These are phyloP conservation scores for Cinclus mexicanus DNA, from an alignment of 2,113 vertebrate species.

Conservation along the genomic window DNA sequence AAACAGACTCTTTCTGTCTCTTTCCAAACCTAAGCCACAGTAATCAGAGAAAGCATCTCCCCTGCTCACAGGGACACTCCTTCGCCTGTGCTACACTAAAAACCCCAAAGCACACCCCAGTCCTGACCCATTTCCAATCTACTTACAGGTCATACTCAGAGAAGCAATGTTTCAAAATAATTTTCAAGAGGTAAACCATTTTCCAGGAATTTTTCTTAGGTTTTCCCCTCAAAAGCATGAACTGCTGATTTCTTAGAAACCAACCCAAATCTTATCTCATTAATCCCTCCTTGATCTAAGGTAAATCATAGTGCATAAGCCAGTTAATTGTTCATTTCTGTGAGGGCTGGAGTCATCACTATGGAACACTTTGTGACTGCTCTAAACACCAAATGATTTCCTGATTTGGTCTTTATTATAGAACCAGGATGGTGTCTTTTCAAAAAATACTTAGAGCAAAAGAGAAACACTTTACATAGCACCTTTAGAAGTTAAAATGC, in stretches of 20 bases:
- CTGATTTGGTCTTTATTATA: background rate
- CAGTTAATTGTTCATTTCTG: background rate
- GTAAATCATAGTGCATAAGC: background rate
- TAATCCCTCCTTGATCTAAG: background rate
- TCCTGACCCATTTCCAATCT: background rate
- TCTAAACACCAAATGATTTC: background rate
- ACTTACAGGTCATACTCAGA: background rate
- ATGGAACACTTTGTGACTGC: background rate
- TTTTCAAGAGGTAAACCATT: background rate
- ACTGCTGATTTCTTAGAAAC: background rate
- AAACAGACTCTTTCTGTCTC: background rate
- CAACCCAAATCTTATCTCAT: background rate
- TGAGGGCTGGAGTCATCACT: background rate
- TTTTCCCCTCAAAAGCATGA: background rate
- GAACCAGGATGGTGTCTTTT: background rate
- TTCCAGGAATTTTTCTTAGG: background rate
- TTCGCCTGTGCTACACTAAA: background rate
- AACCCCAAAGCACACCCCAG: rapidly evolving
- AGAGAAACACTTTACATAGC: background rate
- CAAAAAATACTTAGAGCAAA: background rate
- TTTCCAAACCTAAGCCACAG: background rate
- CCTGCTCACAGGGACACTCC: background rate
- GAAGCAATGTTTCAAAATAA: background rate
- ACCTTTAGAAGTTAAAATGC: background rate
- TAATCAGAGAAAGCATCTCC: background rate